Base-by-base conservation (phyloP, 2,888 invertebrate species). In the Catocala fraxini region DNA sequence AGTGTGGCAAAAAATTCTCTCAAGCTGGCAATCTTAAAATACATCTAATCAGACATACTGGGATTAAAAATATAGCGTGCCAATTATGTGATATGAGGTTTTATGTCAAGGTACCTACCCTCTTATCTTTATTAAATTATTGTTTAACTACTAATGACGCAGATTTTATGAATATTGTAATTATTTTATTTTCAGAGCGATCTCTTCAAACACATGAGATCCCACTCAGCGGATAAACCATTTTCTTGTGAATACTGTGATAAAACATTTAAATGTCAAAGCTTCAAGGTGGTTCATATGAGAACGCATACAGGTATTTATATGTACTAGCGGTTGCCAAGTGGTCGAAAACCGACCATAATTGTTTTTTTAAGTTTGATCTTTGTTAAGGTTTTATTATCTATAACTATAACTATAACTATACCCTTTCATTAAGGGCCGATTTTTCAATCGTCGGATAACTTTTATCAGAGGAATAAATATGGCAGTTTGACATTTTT, bases 201-300 rank as follows among this genome's bases (percentile, higher is more conserved):
- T 57, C 77, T 94, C 0, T 88, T 90, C 71, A 94, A 94, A 60
- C 94, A 94, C 70, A 93, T 93, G 94, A 81, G 90, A 3, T 93
- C 94, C 60, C 98, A 98, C 90, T 98, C 98, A 0, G 95, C 96
- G 6, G 97, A 97, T 81, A 98, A 98, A 84, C 98, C 98, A 0
- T 97, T 97, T 91, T 96, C 97, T 75, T 98, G 98, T 82, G 95
- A 96, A 72, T 96, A 96, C 35, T 98, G 98, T 83, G 97, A 97
- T 48, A 98, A 98, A 85, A 97, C 97, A 1, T 98, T 98, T 93
- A 98, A 98, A 89, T 95, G 97, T 57, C 97, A 97, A 73, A 97
- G 97, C 55, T 98, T 98, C 33, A 95, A 97, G 63, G 96, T 97
- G 77, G 97, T 98, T 0, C 98, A 98, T 85, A 95, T 97, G 71